Base-by-base conservation (phyloP, 2,888 invertebrate genomes). In the Lasioglossum malachurum region DNA sequence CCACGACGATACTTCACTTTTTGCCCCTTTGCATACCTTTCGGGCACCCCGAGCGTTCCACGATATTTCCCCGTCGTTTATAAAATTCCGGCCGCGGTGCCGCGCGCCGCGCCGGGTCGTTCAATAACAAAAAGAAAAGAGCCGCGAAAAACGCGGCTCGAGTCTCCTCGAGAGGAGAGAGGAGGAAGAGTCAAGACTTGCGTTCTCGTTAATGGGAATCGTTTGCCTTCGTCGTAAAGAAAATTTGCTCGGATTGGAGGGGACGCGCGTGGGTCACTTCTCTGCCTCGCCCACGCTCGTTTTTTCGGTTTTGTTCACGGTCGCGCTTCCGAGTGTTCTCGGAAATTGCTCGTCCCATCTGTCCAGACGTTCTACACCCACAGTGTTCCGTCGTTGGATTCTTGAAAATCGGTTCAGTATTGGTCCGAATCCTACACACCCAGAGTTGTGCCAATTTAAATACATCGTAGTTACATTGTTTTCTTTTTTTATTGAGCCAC, bases 1-100 rank as follows among this genome's bases (percentile, higher is more conserved):
- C 69, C 57, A 4, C 19, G 38, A 27, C 64, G 89, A 84, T 79
- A 78, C 86, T 87, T 89, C 75, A 75, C 84, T 86, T 89, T 84
- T 83, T 80, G 64, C 77, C 76, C 75, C 53, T 82, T 57, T 64
- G 78, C 77, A 82, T 86, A 86, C 82, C 84, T 71, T 60, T 27
- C 57, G 67, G 23, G 46, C 78, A 60, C 64, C 75, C 57, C n/a
- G 69, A 23, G 67, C 27, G 75, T 72, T 74, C 49, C 69, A 31
- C 64, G 72, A 44, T 81, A 75, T 84, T 75, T 80, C 72, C 67
- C 76, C 44, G 53, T 73, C 86, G 81, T 84, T 86, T 82, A 83
- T 81, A 86, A 88, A 84, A 88, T 89, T 83, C 82, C 75, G 41
- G 35, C 73, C 74, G 60, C 76, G 84, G 27, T 38, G 64, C 38